Percentiles rank a stretch among this genome's conserved stretches.
phyloP scores from a whole-genome alignment of 2,888 invertebrate genomes.

The Eucera pruinosa region DNA sequence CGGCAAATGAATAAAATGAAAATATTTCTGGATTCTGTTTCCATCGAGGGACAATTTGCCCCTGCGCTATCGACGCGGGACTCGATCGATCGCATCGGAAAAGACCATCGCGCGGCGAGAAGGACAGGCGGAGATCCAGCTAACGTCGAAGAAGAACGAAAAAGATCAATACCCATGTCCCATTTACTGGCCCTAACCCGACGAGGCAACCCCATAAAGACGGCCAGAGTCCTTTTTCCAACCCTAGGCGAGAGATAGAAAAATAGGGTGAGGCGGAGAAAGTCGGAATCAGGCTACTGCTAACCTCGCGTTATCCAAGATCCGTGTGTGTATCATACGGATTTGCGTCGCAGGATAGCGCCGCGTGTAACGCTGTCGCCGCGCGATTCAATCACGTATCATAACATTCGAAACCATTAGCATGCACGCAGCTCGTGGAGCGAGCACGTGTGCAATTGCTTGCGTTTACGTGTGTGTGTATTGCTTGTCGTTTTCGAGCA shows the following conservation, averaged over 20 bases:
- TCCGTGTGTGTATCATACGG: constrained; percentile 35
- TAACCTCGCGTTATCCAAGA: constrained; percentile 30
- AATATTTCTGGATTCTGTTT: no score
- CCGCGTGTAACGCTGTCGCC: not conserved
- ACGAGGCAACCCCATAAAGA: constrained; percentile 42
- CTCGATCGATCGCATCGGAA: constrained; percentile 59
- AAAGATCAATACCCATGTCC: constrained; percentile 59
- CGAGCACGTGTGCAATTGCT: not conserved
- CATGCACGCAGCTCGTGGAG: not conserved
- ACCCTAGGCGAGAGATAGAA: not conserved
- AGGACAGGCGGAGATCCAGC: constrained; percentile 39
- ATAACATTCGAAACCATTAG: constrained; percentile 32
- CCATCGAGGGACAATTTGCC: no score
- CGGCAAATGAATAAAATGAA: no score
- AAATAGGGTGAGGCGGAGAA: not conserved
- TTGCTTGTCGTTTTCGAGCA: constrained; percentile 10
- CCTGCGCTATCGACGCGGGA: no score
- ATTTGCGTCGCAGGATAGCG: constrained; percentile 22
- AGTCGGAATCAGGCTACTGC: constrained; percentile 6
- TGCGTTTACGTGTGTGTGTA: not conserved
- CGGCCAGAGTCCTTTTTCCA: constrained; percentile 1
- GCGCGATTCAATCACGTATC: constrained; percentile 27
- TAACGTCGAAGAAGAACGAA: constrained; percentile 46
- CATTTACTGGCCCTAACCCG: constrained; percentile 53
- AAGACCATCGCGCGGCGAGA: constrained; percentile 23